These are phyloP conservation scores for Halesus radiatus DNA, from an alignment of 1,140 invertebrate genomes.

Conservation along the genomic window DNA sequence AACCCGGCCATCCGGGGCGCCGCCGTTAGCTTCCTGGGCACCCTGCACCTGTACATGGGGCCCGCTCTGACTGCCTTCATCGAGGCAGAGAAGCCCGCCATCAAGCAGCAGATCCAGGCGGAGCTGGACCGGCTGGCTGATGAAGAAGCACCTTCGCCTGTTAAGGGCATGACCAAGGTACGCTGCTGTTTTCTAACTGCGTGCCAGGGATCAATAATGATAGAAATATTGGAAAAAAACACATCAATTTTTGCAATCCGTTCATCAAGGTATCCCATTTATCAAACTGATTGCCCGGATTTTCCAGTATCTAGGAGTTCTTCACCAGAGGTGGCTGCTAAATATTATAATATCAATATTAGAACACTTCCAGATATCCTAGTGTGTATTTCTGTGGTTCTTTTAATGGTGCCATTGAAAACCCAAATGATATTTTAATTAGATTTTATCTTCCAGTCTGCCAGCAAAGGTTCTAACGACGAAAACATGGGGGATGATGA, in stretches of 20 bases:
- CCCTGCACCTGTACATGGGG: constrained; percentile 88
- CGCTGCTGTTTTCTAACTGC: constrained; percentile 24
- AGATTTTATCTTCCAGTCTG: constrained; percentile 60
- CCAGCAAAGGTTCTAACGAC: constrained; percentile 68
- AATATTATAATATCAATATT: no score
- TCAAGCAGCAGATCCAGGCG: constrained; percentile 88
- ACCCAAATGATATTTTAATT: no score
- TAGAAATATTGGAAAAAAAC: no score
- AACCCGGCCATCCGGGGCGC: constrained; percentile 87
- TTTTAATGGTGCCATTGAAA: no score
- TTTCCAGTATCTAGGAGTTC: no score
- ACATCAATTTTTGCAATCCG: no score
- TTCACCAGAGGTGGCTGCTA: no score
- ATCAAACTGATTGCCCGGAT: no score
- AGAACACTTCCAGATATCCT: no score
- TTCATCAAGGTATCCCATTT: no score
- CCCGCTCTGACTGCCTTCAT: constrained; percentile 82
- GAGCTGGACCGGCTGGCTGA: constrained; percentile 88
- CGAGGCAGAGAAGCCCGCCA: constrained; percentile 88
- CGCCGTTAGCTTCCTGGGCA: constrained; percentile 77
- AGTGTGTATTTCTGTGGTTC: no score
- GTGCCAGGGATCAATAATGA: no score
- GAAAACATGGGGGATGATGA: constrained; percentile 72
- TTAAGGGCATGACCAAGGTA: constrained; percentile 68
- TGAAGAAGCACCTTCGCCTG: constrained; percentile 79